Percentiles rank a stretch among this genome's conserved stretches.
Evolutionary conservation across 2,888 invertebrate genomes (phyloP).

Genomic region (Petrolisthes cinctipes): DNA sequence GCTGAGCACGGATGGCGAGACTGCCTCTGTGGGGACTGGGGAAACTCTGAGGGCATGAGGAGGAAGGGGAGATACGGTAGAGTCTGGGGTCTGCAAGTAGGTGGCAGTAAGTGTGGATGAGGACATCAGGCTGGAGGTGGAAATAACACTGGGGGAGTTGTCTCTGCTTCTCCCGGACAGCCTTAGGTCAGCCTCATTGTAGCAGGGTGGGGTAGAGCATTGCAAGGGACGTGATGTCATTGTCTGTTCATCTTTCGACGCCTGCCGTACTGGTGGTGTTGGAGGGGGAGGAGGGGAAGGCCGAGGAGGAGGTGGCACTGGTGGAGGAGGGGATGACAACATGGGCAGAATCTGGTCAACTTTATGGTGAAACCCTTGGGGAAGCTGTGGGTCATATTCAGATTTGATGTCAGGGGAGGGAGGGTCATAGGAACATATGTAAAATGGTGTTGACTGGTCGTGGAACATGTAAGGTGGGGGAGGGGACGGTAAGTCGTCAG

Average conservation of each 20-base stretch:
- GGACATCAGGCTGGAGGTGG: slow-evolving; percentile 48
- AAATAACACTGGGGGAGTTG: slow-evolving; percentile 11
- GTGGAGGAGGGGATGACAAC: slow-evolving; percentile 24
- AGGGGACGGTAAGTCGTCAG: slow-evolving; percentile 46
- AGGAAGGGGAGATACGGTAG: slow-evolving; percentile 56
- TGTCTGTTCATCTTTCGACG: slow-evolving; percentile 27
- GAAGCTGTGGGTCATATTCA: slow-evolving; percentile 61
- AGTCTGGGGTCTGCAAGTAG: slow-evolving; percentile 54
- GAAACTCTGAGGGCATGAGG: slow-evolving; percentile 57
- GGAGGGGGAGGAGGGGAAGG: slow-evolving; percentile 47
- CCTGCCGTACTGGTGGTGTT: slow-evolving; percentile 39
- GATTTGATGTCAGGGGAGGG: slow-evolving; percentile 59
- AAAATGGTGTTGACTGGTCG: slow-evolving; percentile 41
- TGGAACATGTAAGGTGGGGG: slow-evolving; percentile 31
- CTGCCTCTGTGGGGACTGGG: slow-evolving; percentile 46
- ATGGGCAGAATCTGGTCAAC: background rate
- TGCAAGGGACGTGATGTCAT: background rate
- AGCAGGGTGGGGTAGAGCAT: background rate
- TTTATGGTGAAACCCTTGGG: slow-evolving; percentile 31
- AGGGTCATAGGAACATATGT: slow-evolving; percentile 60
- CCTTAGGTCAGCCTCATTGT: background rate
- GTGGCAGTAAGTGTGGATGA: slow-evolving; percentile 59
- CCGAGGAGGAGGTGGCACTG: slow-evolving; percentile 45
- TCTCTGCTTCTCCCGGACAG: background rate
- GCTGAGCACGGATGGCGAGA: slow-evolving; percentile 34